phyloP scores from a whole-genome alignment of 2,888 invertebrate genomes.

The Dasypogon diadema region DNA sequence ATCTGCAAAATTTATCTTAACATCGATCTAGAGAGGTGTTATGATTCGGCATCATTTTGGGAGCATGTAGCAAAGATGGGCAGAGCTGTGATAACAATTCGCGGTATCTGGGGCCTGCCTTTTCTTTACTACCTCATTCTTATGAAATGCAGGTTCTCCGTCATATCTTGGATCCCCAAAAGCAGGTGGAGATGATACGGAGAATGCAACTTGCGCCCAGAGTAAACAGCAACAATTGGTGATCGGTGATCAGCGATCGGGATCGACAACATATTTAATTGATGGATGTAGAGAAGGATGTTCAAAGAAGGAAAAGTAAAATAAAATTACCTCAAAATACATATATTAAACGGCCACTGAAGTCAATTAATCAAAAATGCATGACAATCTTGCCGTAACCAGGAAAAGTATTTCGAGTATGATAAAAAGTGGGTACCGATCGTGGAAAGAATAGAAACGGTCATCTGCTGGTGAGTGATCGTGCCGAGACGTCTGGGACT shows the following conservation, averaged over 20 bases:
- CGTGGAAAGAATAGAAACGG: conserved; percentile 36
- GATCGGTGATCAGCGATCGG: conserved; percentile 41
- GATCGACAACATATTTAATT: conserved; percentile 36
- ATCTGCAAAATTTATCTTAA: conserved; percentile 47
- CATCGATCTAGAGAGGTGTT: conserved; percentile 49
- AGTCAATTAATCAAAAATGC: conserved; percentile 49
- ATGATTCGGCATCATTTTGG: conserved; percentile 50
- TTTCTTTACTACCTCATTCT: conserved; percentile 34
- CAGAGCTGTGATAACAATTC: conserved; percentile 47
- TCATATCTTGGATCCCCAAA: conserved; percentile 23
- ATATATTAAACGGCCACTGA: conserved; percentile 21
- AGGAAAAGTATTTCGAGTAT: conserved; percentile 27
- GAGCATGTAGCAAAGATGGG: conserved; percentile 42
- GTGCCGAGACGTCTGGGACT: background rate
- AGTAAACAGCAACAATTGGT: conserved; percentile 44
- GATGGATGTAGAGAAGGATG: conserved; percentile 26
- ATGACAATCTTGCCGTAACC: conserved; percentile 26
- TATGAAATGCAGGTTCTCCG: background rate
- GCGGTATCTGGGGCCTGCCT: conserved; percentile 13
- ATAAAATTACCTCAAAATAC: conserved; percentile 27
- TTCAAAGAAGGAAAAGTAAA: conserved; percentile 35
- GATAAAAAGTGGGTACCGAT: conserved; percentile 6
- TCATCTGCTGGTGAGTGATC: background rate
- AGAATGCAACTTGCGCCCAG: background rate
- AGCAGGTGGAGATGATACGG: conserved; percentile 9